Percentiles rank a stretch among this genome's conserved stretches.
Evolutionary conservation across 2,797 vertebrate genomes (phyloP).

Genomic region (Atherinosoma microstoma): DNA sequence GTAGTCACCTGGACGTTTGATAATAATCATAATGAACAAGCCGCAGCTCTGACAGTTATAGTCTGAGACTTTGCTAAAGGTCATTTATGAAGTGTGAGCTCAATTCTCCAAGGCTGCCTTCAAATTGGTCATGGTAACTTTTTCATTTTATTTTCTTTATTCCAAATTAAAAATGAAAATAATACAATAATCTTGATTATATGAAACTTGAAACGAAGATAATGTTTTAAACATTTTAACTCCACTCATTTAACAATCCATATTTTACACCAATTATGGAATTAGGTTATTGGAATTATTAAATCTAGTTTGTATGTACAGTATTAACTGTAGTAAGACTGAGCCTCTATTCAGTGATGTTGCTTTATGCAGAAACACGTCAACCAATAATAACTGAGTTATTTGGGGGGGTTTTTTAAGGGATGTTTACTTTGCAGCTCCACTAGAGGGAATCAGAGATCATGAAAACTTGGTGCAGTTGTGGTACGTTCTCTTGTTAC

Average conservation of each 20-base stretch:
- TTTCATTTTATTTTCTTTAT: neutral
- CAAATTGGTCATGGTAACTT: neutral
- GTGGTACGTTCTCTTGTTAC: neutral
- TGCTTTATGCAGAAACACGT: neutral
- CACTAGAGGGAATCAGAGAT: slow-evolving; percentile 58
- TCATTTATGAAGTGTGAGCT: neutral
- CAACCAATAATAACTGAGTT: neutral
- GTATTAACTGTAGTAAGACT: too few relatives aligned
- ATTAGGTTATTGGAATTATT: neutral
- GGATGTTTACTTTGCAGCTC: neutral
- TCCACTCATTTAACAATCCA: neutral
- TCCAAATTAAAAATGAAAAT: neutral
- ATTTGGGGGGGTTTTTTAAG: neutral
- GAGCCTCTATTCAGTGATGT: neutral
- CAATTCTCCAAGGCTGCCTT: neutral
- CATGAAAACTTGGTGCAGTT: neutral
- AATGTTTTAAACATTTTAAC: neutral
- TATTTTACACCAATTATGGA: neutral
- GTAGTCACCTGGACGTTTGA: neutral
- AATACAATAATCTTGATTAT: neutral
- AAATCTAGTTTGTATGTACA: neutral
- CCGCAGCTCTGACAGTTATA: neutral
- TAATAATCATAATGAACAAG: neutral
- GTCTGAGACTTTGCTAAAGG: neutral
- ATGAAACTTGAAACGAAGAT: neutral